These are phyloP conservation scores for Laticauda colubrina DNA, from an alignment of 2,113 vertebrate species.

Conservation along the genomic window DNA sequence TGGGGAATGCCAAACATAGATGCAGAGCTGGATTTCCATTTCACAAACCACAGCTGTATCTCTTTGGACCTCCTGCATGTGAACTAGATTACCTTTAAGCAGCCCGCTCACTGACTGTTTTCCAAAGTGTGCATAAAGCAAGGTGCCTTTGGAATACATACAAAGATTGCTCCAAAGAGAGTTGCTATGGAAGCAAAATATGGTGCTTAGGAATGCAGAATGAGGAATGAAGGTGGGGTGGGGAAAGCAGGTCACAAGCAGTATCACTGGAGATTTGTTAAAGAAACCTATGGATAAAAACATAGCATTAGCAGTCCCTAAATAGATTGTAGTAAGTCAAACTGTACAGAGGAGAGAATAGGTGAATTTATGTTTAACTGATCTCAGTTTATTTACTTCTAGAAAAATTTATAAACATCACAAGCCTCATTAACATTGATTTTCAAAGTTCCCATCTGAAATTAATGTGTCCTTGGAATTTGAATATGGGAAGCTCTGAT, in stretches of 20 bases:
- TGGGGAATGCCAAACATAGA: not conserved
- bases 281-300: not conserved
- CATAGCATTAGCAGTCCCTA: conserved; percentile 6
- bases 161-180: conserved; percentile 35
- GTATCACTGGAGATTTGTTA: conserved; percentile 9
- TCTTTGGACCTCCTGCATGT: not conserved
- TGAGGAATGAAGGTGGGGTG: not conserved
- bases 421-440: conserved; percentile 59
- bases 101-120: conserved; percentile 4
- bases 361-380: conserved; percentile 54
- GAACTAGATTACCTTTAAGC: conserved; percentile 11
- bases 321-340: conserved; percentile 44
- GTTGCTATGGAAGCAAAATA: conserved; percentile 50
- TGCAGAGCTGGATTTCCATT: not conserved
- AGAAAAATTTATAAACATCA: conserved; percentile 42
- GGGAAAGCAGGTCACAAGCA: not conserved
- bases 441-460: conserved; percentile 51
- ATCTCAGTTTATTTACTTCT: conserved; percentile 58
- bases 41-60: not conserved
- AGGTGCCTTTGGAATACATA: conserved; percentile 34
- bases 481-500: conserved; percentile 41
- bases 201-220: conserved; percentile 6
- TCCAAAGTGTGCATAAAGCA: conserved; percentile 22
- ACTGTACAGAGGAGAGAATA: conserved; percentile 25
- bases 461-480: conserved; percentile 44